phyloP scores from a whole-genome alignment of 2,797 vertebrate species.

The Emys orbicularis region DNA sequence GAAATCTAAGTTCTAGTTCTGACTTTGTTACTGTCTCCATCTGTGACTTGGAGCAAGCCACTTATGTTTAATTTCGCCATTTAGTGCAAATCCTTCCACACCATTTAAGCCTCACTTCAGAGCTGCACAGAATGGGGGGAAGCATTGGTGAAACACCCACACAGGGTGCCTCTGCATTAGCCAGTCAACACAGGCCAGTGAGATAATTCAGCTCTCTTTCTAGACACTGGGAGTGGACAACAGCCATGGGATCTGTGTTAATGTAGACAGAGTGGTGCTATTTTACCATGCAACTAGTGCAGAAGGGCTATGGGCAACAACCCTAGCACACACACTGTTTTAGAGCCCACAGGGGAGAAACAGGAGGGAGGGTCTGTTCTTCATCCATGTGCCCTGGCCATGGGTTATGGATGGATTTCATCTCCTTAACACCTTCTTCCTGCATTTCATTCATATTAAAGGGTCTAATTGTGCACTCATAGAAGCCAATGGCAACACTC shows the following conservation, averaged over 20 bases:
- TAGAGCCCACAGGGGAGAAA: neutral
- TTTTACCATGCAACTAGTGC: neutral
- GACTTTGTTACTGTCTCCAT: neutral
- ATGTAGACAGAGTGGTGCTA: neutral
- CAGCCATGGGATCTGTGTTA: neutral
- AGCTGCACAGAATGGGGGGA: neutral
- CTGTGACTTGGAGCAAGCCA: neutral
- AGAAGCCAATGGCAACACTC: neutral
- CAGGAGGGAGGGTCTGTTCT: neutral
- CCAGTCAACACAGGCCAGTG: neutral
- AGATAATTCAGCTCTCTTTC: neutral
- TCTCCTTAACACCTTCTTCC: neutral
- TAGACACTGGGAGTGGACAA: neutral
- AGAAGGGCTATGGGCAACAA: neutral
- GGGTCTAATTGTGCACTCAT: neutral
- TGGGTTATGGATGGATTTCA: neutral
- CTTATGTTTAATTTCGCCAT: neutral
- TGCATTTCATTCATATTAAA: neutral
- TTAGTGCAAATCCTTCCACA: neutral
- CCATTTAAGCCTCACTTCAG: neutral
- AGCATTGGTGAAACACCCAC: neutral
- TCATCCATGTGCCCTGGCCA: neutral
- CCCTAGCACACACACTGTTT: neutral
- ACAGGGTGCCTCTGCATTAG: neutral
- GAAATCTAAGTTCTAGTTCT: neutral